Evolutionary conservation across 2,797 vertebrate genomes (phyloP).

Genomic region (Sciurus carolinensis): DNA sequence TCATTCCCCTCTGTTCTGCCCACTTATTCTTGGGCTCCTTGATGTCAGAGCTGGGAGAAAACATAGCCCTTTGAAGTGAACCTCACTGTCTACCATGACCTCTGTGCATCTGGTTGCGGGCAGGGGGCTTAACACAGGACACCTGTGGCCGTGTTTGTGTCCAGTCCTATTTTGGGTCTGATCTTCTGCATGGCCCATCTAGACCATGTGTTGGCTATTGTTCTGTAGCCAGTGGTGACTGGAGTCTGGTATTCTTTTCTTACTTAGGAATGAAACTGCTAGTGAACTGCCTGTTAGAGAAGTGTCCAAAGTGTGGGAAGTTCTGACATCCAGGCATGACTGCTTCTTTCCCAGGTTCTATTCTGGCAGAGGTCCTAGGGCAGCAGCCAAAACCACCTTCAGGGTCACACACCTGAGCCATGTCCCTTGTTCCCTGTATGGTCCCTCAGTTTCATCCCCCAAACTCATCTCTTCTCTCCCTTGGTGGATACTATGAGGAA

Average conservation of each 20-base stretch:
- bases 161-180: neutral
- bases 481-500: neutral
- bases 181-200: fast-evolving
- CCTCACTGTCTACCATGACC: neutral
- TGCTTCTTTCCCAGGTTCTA: neutral
- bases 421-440: neutral
- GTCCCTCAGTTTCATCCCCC: neutral
- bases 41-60: neutral
- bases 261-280: too few species aligned
- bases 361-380: neutral
- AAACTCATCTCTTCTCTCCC: neutral
- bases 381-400: neutral
- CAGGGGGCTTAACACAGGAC: neutral
- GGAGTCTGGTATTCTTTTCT: neutral
- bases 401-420: neutral
- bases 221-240: neutral
- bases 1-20: neutral
- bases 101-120: neutral
- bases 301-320: neutral
- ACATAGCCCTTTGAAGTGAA: neutral
- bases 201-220: neutral
- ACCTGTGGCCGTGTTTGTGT: neutral
- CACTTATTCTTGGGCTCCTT: neutral
- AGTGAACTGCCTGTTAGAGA: neutral
- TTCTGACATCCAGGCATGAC: neutral